A percentile compares a stretch with the other conserved stretches of the same genome.
Evolutionary conservation across 2,113 vertebrate species (phyloP).

Genomic region (Panthera tigris): DNA sequence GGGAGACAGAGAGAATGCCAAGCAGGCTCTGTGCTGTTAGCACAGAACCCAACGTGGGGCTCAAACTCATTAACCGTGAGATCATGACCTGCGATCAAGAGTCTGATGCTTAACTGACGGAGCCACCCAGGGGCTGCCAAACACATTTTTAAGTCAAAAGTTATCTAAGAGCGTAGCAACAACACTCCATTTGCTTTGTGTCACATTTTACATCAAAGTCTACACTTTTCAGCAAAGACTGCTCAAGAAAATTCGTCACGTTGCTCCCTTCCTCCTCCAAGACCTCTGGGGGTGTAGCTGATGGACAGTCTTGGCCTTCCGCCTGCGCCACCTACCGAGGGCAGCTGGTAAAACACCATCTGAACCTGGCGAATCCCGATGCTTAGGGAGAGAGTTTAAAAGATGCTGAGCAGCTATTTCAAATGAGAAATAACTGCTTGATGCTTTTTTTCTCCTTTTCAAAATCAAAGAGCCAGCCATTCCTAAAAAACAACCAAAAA

Average conservation of each 20-base stretch:
- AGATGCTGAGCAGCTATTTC: not conserved
- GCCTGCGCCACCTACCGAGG: not conserved
- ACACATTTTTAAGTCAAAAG: not conserved
- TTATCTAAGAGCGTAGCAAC: not conserved
- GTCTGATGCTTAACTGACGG: no score
- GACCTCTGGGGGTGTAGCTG: not conserved
- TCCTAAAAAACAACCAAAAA: not conserved
- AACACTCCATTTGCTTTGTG: not conserved
- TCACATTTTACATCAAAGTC: not conserved
- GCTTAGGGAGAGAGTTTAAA: not conserved
- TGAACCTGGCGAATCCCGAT: not conserved
- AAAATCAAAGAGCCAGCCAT: not conserved
- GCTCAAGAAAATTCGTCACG: not conserved
- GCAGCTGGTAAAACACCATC: not conserved
- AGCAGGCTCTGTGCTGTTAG: no score
- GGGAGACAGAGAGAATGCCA: no score
- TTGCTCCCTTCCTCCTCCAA: not conserved
- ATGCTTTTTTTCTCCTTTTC: not conserved
- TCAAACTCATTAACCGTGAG: no score
- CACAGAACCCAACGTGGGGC: no score
- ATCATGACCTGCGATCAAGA: no score
- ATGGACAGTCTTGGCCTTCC: not conserved
- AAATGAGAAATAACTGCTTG: not conserved
- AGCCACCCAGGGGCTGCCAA: not conserved
- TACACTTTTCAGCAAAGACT: not conserved